Base-by-base conservation (phyloP, 1,140 invertebrate species). In the Lepidurus apus region DNA sequence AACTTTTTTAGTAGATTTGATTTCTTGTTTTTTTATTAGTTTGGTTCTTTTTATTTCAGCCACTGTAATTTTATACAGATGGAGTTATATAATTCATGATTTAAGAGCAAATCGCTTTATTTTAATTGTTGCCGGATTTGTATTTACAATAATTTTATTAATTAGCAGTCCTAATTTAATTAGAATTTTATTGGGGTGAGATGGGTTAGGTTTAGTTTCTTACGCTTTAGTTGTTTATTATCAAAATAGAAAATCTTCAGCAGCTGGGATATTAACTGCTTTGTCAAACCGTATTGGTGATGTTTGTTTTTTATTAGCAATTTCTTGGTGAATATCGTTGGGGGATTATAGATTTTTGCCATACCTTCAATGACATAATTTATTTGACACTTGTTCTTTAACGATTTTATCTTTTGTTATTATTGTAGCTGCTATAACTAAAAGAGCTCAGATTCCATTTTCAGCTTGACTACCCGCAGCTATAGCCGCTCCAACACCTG, bases 391-490 rank as follows among this genome's bases (percentile, higher is more conserved):
- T 0, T 2, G 1, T 4, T 75, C 74, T 42, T 43, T n/a, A 7
- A 13, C 4, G 80, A 83, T 88, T 85, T 82, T 85, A 9, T 78
- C 82, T 78, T 83, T 89, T 83, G 82, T 89, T 76, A 82, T 88
- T 77, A 83, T 89, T 81, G 34, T 84, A 10, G 87, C 87, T 4
- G 84, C 86, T 75, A 87, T 91, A 85, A 92, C 91, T 81, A 92
- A 92, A 85, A 92, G 90, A 81, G 90, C 90, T 83, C 90, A 92
- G 86, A 87, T 91, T 87, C 89, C 90, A 75, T 92, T 92, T 89
- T 90, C 88, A 82, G 86, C 87, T 80, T 91, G 91, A 83, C 84
- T 92, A 44, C 91, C 91, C 0, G 87, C 87, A 7, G 90, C 91
- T 43, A 92, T 92, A 84, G 88, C 89, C 1, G 90, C 90, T 65